Percentiles rank a stretch among this genome's conserved stretches.
Evolutionary conservation across 2,113 vertebrate genomes (phyloP).

Genomic region (Odocoileus hemionus): DNA sequence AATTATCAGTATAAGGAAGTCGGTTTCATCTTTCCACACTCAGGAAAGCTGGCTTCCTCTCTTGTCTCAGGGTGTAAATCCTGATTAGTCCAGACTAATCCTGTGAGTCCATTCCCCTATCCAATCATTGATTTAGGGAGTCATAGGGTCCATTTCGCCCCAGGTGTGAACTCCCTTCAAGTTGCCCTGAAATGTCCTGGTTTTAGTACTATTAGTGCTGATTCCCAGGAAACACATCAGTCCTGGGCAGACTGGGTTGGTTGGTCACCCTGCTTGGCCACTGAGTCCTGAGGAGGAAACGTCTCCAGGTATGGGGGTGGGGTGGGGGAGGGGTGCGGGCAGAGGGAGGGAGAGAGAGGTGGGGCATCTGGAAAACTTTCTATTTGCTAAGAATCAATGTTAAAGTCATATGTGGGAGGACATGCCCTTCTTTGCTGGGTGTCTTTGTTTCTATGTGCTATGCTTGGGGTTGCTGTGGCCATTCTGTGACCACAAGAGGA

Average conservation of each 20-base stretch:
- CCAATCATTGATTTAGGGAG: neutral
- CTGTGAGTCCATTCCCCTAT: neutral
- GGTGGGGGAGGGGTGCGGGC: rapidly evolving
- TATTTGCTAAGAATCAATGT: neutral
- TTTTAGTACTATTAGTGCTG: neutral
- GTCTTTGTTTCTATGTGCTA: neutral
- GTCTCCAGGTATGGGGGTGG: neutral
- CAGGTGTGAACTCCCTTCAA: neutral
- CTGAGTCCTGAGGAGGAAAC: neutral
- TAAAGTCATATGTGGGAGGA: neutral
- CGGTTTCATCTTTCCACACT: neutral
- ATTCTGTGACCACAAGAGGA: neutral
- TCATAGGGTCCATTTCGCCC: neutral
- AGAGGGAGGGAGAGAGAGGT: neutral
- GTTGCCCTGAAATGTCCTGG: neutral
- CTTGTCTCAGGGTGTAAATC: neutral
- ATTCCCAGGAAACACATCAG: neutral
- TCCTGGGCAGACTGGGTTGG: neutral
- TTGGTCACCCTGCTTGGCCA: neutral
- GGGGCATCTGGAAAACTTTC: neutral
- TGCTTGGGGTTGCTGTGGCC: neutral
- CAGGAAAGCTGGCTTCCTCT: neutral
- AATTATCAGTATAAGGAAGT: neutral
- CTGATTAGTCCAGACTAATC: neutral
- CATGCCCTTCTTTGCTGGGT: neutral